Evolutionary conservation across 2,113 vertebrate species (phyloP).

Genomic region (Nothocercus julius): DNA sequence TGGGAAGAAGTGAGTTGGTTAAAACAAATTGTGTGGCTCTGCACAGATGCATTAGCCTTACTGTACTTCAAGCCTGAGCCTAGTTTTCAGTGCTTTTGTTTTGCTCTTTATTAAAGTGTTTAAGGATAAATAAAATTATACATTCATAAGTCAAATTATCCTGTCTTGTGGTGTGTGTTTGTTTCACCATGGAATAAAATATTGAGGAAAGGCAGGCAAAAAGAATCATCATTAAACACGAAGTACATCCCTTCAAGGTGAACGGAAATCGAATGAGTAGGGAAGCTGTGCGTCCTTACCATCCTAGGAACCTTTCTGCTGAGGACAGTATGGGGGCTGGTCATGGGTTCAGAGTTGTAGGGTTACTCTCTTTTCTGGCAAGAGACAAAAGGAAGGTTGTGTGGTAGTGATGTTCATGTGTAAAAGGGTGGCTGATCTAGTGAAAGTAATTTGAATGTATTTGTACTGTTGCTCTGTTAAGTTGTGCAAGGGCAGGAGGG

Average conservation of each 20-base stretch:
- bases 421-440: not conserved
- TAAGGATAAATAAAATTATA: not conserved
- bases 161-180: not conserved
- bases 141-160: not conserved
- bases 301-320: not conserved
- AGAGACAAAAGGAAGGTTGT: not conserved
- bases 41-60: not conserved
- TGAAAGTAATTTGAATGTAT: not conserved
- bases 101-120: not conserved
- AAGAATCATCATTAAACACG: not conserved
- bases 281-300: not conserved
- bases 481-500: not conserved
- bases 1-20: not conserved
- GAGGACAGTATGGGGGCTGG: not conserved
- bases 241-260: not conserved
- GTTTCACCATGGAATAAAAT: not conserved
- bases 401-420: not conserved
- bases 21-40: not conserved
- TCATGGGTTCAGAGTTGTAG: fast-evolving
- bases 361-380: not conserved
- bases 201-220: not conserved
- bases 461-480: not conserved
- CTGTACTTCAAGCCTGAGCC: not conserved
- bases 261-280: not conserved
- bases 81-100: not conserved